These are phyloP conservation scores for Hydropotes inermis DNA, from an alignment of 2,113 vertebrate species.

Conservation along the genomic window DNA sequence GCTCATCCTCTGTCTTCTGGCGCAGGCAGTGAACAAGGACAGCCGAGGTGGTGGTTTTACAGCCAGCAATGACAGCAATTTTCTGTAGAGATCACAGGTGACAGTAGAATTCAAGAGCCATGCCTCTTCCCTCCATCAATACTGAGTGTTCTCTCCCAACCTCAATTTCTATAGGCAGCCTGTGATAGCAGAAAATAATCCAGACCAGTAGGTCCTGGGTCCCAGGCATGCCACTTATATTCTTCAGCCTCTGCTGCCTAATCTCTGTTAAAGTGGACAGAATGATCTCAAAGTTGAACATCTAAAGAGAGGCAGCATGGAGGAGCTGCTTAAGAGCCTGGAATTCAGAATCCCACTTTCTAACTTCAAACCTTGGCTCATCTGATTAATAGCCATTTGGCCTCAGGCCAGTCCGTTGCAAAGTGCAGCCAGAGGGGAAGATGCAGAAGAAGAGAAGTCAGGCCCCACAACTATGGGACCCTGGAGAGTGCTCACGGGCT, in stretches of 20 bases:
- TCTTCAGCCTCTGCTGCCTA: background rate
- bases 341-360: background rate
- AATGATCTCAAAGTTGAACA: background rate
- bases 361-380: background rate
- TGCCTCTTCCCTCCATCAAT: fast-evolving
- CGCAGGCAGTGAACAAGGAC: conserved; percentile 61
- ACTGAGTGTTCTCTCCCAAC: fast-evolving
- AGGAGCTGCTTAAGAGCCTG: background rate
- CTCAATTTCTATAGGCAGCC: background rate
- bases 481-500: fast-evolving
- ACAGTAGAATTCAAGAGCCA: background rate
- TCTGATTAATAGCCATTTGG: no score
- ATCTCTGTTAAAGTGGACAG: background rate
- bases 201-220: background rate
- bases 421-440: background rate
- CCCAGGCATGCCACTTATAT: fast-evolving
- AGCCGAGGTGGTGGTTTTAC: conserved; percentile 54
- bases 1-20: conserved; percentile 59
- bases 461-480: fast-evolving
- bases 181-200: background rate
- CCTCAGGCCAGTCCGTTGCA: background rate
- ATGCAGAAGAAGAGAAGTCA: background rate
- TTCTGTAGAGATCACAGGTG: conserved; percentile 18
- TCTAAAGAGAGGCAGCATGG: fast-evolving
- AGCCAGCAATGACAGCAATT: conserved; percentile 42